Evolutionary conservation across 2,113 vertebrate species (phyloP).

Genomic region (Corydoras maculifer): DNA sequence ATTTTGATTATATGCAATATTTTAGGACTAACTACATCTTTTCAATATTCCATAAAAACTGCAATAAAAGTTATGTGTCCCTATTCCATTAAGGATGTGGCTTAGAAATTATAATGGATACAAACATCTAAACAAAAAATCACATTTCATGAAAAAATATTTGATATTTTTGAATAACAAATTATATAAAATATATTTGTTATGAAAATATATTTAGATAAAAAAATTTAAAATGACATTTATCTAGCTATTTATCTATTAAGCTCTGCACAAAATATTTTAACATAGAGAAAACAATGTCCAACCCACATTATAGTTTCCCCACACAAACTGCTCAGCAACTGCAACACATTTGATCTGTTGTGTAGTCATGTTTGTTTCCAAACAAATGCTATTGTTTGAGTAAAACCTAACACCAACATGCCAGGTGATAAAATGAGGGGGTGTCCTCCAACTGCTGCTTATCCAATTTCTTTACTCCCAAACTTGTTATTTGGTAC

Average conservation of each 20-base stretch:
- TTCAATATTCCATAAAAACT: no score
- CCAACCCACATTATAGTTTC: not conserved
- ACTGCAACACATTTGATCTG: slow-evolving; percentile 27
- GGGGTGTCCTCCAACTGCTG: slow-evolving; percentile 25
- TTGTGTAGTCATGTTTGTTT: slow-evolving; percentile 64
- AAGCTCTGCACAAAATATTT: no score
- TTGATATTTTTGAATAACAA: no score
- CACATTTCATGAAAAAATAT: no score
- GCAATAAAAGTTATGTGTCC: no score
- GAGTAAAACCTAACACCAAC: slow-evolving; percentile 54
- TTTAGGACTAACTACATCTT: no score
- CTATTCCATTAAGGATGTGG: no score
- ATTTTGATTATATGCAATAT: not conserved
- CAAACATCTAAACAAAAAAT: no score
- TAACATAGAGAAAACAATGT: not conserved
- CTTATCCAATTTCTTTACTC: slow-evolving; percentile 37
- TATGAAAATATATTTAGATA: not conserved
- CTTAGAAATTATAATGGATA: no score
- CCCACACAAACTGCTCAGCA: slow-evolving; percentile 18
- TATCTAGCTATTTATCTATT: no score
- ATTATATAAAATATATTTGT: no score
- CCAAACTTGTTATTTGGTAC: not conserved
- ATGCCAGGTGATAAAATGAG: slow-evolving; percentile 37
- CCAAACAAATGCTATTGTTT: slow-evolving; percentile 73
- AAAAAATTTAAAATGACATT: slow-evolving; percentile 1